Conservation (phyloP, 2,888 invertebrate genomes). For the Mythimna impura region DNA sequence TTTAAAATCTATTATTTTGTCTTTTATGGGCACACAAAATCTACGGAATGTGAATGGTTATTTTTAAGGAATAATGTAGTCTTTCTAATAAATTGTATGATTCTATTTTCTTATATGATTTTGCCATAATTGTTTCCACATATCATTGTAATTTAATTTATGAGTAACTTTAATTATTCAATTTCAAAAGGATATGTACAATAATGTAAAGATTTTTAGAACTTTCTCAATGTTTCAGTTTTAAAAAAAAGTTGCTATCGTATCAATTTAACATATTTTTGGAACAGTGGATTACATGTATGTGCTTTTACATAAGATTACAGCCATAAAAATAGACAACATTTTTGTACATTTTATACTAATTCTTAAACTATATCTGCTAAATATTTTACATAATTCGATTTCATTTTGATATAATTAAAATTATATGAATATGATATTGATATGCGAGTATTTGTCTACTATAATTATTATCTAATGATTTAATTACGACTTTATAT, state of each 20-base stretch:
- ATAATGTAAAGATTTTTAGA: neutral
- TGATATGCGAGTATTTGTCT: constrained; percentile 79
- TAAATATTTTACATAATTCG: constrained; percentile 68
- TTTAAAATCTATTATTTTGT: constrained; percentile 18
- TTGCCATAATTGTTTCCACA: constrained; percentile 78
- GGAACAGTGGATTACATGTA: constrained; percentile 34
- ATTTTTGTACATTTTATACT: constrained; percentile 66
- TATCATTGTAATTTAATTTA: constrained; percentile 10
- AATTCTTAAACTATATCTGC: constrained; percentile 55
- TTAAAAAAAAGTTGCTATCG: neutral
- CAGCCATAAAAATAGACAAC: constrained; percentile 73
- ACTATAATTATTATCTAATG: constrained; percentile 54
- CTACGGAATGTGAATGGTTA: constrained; percentile 43
- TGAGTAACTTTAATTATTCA: constrained; percentile 14
- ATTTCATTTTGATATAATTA: constrained; percentile 58
- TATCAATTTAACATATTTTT: constrained; percentile 10
- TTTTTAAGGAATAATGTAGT: constrained; percentile 12
- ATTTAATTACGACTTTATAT: constrained; percentile 45
- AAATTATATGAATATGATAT: constrained; percentile 62
- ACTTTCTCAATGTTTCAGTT: neutral
- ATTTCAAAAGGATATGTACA: constrained; percentile 20
- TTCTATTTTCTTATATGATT: constrained; percentile 47
- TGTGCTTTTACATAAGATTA: constrained; percentile 60
- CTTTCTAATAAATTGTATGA: constrained; percentile 8
- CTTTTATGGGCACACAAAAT: constrained; percentile 16